These are phyloP conservation scores for Amorpha juglandis DNA, from an alignment of 2,888 invertebrate species.

Conservation along the genomic window DNA sequence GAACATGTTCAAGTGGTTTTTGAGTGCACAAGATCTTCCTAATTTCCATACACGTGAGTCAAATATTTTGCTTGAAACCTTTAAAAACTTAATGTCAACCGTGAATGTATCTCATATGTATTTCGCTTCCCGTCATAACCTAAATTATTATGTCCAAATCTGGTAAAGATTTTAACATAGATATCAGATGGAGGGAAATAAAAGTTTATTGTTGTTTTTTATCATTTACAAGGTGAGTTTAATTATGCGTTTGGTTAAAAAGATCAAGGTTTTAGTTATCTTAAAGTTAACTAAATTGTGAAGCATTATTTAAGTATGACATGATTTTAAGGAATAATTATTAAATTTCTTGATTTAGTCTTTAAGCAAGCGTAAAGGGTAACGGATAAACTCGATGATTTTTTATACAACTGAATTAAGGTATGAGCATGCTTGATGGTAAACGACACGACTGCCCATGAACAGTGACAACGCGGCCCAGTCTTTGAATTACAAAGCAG, in stretches of 20 bases:
- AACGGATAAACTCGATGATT: no score
- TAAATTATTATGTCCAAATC: background rate
- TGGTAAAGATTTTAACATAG: background rate
- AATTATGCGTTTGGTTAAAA: background rate
- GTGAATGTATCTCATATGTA: background rate
- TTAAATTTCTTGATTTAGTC: no score
- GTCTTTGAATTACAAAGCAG: no score
- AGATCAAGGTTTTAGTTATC: background rate
- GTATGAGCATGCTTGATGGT: no score
- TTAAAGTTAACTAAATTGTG: background rate
- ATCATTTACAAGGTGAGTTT: slow-evolving; percentile 3
- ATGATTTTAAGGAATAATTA: background rate
- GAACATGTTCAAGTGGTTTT: background rate
- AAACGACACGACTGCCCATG: no score
- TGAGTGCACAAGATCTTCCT: background rate
- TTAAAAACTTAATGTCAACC: slow-evolving; percentile 9
- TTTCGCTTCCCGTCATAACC: background rate
- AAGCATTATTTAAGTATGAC: background rate
- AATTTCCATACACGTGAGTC: slow-evolving; percentile 14
- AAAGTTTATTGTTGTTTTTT: background rate
- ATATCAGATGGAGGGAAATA: slow-evolving; percentile 10
- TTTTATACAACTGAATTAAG: no score
- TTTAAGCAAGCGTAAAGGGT: no score
- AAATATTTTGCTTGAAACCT: slow-evolving; percentile 11
- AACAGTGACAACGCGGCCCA: no score